Percentiles rank a stretch among this genome's conserved stretches.
Conservation (phyloP, 1,140 invertebrate species). For the Bombus impatiens region DNA sequence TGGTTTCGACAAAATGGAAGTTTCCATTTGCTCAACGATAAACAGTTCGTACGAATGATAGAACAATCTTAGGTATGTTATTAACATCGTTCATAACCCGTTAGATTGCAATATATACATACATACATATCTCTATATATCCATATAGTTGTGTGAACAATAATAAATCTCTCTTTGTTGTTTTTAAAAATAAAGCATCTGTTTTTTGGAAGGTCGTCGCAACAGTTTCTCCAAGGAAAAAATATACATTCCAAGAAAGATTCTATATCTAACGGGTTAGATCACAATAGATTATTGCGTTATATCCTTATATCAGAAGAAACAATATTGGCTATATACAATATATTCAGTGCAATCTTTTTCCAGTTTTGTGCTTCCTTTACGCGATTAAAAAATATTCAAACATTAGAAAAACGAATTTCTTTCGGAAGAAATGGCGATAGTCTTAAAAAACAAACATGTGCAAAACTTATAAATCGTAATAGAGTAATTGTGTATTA, state of each 20-base stretch:
- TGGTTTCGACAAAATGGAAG: background rate
- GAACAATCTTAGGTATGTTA: constrained; percentile 3
- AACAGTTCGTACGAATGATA: constrained; percentile 8
- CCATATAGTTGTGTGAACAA: background rate
- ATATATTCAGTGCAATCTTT: background rate
- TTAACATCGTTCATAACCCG: background rate
- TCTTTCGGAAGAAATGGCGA: background rate
- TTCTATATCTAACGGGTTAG: constrained; percentile 10
- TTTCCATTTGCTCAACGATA: background rate
- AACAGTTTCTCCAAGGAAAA: background rate
- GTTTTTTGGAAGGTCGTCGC: background rate
- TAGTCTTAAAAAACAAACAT: background rate
- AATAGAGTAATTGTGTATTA: background rate
- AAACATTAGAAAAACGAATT: background rate
- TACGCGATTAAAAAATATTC: background rate
- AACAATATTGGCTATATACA: constrained; percentile 25
- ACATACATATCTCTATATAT: background rate
- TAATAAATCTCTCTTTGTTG: constrained; percentile 9
- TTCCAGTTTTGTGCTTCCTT: constrained; percentile 4
- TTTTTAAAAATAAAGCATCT: constrained; percentile 41
- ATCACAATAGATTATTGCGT: constrained; percentile 34
- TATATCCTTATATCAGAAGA: background rate
- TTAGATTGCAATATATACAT: constrained; percentile 11
- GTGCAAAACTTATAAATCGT: background rate
- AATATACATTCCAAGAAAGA: background rate